Base-by-base conservation (phyloP, 2,113 vertebrate genomes). In the Hippolais icterina region DNA sequence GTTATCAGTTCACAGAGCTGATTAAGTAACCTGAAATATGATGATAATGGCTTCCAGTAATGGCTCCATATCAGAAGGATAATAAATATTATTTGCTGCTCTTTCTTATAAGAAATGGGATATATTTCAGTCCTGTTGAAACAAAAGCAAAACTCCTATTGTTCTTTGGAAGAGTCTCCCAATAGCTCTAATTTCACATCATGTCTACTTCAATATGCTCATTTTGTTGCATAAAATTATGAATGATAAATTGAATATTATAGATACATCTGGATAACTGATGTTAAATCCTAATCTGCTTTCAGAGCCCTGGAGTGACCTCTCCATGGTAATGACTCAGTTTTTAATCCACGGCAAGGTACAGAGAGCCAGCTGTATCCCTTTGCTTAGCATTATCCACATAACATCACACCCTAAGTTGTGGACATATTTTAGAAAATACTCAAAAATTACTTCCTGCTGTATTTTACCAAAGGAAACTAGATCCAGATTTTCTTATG, bases 21-120 rank as follows among this genome's bases (percentile, higher is more conserved):
- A 96, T 95, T 95, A 94, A 91, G 91, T 95, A 95, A 96, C 89
- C 61, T 85, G 95, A 94, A 95, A 93, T 96, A 93, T 56, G 83
- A 97, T 95, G 89, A 90, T 94, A 92, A 95, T 94, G 87, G 94
- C 93, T 95, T 94, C 94, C 94, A 95, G 94, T 92, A 92, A 95
- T 89, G 89, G 87, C 86, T 92, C 49, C n/a, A 15, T 94, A 89
- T 84, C 87, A 94, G 94, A 94, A 93, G 72, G 83, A 83, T 82
- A 87, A 91, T 93, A 95, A 94, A 93, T 94, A 93, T 39, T 94
- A 87, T 69, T 95, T 89, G 91, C 91, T 94, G 81, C 49, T 95
- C 15, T 60, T 90, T 92, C 76, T 89, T 90, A 37, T 31, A 90
- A 59, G 50, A 84, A 92, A 86, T 41, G 47, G 64, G 64, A 90